Percentiles rank a stretch among this genome's conserved stretches.
phyloP scores from a whole-genome alignment of 1,140 invertebrate species.

The Venturia canescens region DNA sequence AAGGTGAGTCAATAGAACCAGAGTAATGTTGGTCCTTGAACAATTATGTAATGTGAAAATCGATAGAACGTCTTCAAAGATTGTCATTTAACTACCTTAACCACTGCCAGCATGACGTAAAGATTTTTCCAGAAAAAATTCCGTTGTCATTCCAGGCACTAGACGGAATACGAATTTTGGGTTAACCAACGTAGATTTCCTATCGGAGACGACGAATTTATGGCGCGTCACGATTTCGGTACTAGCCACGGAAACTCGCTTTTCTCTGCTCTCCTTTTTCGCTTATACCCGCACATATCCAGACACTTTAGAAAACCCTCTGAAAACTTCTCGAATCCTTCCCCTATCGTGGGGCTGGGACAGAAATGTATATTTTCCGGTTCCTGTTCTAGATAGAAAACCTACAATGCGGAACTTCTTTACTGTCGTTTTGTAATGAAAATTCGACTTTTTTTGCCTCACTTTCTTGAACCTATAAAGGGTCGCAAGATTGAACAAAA shows the following conservation, averaged over 20 bases:
- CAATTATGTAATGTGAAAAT: background rate
- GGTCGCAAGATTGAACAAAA: background rate
- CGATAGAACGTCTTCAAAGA: background rate
- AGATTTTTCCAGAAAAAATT: constrained; percentile 10
- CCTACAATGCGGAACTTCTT: background rate
- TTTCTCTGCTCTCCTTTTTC: constrained; percentile 20
- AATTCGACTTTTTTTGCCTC: background rate
- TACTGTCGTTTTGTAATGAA: background rate
- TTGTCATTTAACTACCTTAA: background rate
- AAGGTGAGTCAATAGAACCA: background rate
- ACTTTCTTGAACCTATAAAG: background rate
- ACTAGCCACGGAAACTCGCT: background rate
- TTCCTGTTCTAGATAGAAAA: background rate
- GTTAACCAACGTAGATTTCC: constrained; percentile 21
- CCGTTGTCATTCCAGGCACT: background rate
- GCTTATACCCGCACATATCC: background rate
- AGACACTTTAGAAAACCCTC: background rate
- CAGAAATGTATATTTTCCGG: constrained; percentile 8
- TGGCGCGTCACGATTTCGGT: constrained; percentile 32
- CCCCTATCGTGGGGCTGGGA: background rate
- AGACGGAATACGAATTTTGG: constrained; percentile 41
- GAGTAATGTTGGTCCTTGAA: background rate
- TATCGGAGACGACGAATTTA: constrained; percentile 40
- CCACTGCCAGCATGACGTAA: constrained; percentile 21
- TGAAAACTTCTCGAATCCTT: background rate